These are phyloP conservation scores for Trichonephila inaurata DNA, from an alignment of 1,140 invertebrate genomes.

Conservation along the genomic window DNA sequence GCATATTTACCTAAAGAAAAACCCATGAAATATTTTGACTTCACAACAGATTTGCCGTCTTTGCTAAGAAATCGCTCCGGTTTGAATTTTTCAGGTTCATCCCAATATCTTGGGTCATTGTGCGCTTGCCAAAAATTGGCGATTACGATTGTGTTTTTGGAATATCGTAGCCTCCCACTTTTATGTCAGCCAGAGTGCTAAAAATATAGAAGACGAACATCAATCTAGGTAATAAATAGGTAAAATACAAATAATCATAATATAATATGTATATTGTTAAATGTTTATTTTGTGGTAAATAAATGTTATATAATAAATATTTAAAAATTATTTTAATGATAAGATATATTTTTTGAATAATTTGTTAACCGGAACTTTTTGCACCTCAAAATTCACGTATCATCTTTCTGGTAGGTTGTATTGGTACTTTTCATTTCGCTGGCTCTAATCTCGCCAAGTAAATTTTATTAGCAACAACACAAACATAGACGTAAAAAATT, in stretches of 20 bases:
- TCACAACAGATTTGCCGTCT: conserved; percentile 77
- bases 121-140: no score
- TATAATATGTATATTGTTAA: no score
- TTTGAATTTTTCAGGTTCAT: conserved; percentile 86
- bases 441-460: no score
- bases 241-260: no score
- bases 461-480: no score
- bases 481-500: no score
- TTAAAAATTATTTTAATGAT: neutral
- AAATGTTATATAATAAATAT: neutral
- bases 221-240: no score
- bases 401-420: no score
- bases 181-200: conserved; percentile 81
- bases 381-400: no score
- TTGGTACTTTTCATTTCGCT: no score
- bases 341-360: neutral
- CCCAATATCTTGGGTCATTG: conserved; percentile 84
- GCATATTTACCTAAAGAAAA: conserved; percentile 78
- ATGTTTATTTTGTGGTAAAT: neutral
- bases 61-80: conserved; percentile 85
- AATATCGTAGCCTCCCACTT: conserved; percentile 77
- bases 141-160: no score
- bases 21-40: conserved; percentile 78
- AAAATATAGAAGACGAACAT: neutral
- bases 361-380: no score